These are phyloP conservation scores for Rotaria magnacalcarata DNA, from an alignment of 2,888 invertebrate genomes.

Conservation along the genomic window DNA sequence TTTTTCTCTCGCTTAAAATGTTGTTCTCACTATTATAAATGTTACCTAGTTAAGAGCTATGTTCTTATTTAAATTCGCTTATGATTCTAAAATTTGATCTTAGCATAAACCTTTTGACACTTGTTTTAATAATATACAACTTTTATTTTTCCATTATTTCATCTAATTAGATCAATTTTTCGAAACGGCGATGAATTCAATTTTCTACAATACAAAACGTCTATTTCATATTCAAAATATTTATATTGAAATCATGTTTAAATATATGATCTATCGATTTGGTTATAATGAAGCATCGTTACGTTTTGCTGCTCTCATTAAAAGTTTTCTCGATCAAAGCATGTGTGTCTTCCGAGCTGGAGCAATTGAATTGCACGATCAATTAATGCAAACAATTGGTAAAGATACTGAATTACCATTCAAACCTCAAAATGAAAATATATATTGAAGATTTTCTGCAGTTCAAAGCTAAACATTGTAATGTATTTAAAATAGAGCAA, in stretches of 20 bases:
- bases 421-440: neutral
- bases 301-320: neutral
- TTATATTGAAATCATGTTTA: neutral
- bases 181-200: neutral
- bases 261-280: slow-evolving; percentile 6
- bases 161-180: neutral
- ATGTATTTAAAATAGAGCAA: too few species aligned
- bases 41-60: too few species aligned
- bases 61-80: too few species aligned
- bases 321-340: neutral
- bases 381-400: neutral
- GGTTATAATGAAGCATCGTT: neutral
- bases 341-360: neutral
- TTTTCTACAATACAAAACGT: neutral
- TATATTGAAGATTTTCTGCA: too few species aligned
- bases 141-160: neutral
- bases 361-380: neutral
- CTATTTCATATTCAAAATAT: neutral
- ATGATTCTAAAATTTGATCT: too few species aligned
- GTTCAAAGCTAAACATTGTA: too few species aligned
- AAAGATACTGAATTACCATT: neutral
- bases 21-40: too few species aligned
- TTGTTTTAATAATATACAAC: too few species aligned
- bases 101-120: too few species aligned
- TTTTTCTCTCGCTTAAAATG: too few species aligned